Base-by-base conservation (phyloP, 2,113 vertebrate genomes). In the Pygathrix nemaeus region DNA sequence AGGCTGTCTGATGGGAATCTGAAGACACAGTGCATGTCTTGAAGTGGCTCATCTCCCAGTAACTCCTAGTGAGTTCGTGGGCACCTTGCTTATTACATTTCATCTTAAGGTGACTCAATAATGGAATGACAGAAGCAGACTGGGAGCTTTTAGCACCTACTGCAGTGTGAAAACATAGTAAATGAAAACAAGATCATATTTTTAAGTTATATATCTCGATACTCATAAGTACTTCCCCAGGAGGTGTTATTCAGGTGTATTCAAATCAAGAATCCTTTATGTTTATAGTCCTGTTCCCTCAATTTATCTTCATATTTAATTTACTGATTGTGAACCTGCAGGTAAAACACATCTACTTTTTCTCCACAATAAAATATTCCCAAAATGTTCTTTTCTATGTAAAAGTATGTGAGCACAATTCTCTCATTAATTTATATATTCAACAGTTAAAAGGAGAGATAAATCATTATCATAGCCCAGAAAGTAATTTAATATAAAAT, bases 401-500 rank as follows among this genome's bases (percentile, higher is more conserved):
- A 90, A n/a, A 96, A 87, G 89, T 14, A 55, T 27, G 1, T 68
- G 52, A 52, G 38, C 35, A 84, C 10, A 84, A 38, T 45, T 80
- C 27, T 81, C 72, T 92, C 48, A 61, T 55, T n/a, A 95, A 48
- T 76, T 61, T 94, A n/a, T 91, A 68, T 92, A 85, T 32, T 88
- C 59, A 40, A 25, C 21, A 85, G 76, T 94, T 75, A 96, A 66
- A 40, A 91, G 48, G 55, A 75, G 25, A 92, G 30, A 61, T 20
- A 88, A 73, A 73, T 79, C 38, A 72, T 68, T 93, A 92, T 59
- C 61, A 27, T 21, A 84, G 20, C 40, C 35, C 35, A 75, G 25
- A 85, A 92, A 94, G n/a, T 81, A 94, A 76, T 85, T 91, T 95
- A 88, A 38, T 38, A 80, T 38, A 66, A 90, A 91, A 73, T 70